A percentile compares a stretch with the other conserved stretches of the same genome.
phyloP scores from a whole-genome alignment of 2,113 vertebrate species.

The Myrmophylax atrothorax region DNA sequence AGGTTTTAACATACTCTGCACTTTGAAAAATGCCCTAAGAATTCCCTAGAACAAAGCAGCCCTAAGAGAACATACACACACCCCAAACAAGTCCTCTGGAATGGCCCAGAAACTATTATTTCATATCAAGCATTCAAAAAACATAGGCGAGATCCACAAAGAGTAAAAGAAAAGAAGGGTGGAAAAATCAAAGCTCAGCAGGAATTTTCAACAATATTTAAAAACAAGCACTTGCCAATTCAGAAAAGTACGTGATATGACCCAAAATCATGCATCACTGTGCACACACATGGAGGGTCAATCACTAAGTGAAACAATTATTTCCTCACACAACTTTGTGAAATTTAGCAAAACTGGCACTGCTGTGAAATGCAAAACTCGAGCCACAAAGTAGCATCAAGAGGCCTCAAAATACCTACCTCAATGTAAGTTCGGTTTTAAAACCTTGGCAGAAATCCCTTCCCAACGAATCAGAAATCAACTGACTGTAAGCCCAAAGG shows the following conservation, averaged over 20 bases:
- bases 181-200: not conserved
- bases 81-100: not conserved
- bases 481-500: not conserved
- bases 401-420: not conserved
- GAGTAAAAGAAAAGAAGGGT: not conserved
- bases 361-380: not conserved
- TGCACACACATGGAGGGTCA: not conserved
- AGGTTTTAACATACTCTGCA: not conserved
- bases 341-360: not conserved
- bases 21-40: not conserved
- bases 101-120: not conserved
- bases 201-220: not conserved
- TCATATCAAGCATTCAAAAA: not conserved
- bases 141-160: rapidly evolving
- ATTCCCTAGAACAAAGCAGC: not conserved
- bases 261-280: not conserved
- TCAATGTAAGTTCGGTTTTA: not conserved
- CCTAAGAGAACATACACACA: not conserved
- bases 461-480: not conserved
- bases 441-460: not conserved
- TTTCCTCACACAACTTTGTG: not conserved
- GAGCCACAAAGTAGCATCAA: not conserved
- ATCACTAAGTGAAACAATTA: not conserved
- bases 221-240: not conserved
- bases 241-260: not conserved